Percentiles rank a stretch among this genome's conserved stretches.
Evolutionary conservation across 2,797 vertebrate species (phyloP).

Genomic region (Schizothorax lantsangensis): DNA sequence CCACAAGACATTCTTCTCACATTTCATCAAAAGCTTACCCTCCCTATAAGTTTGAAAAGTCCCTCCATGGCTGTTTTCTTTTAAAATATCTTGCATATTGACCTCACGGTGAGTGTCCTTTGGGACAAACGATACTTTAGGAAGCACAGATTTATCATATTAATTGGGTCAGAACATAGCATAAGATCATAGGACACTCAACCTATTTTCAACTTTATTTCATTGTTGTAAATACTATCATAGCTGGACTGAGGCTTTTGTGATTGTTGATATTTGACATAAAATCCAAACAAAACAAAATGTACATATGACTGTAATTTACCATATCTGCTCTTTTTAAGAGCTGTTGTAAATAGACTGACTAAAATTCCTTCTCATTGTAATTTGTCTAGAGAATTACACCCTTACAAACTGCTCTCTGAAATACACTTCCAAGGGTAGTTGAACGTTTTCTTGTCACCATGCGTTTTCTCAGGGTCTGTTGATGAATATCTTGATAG

Average conservation of each 20-base stretch:
- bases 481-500: not conserved
- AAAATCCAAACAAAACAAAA: not conserved
- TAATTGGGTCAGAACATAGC: not conserved
- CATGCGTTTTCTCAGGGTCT: not conserved
- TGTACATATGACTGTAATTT: not conserved
- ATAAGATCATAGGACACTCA: not conserved
- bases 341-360: not conserved
- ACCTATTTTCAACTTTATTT: not conserved
- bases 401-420: not conserved
- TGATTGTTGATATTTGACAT: not conserved
- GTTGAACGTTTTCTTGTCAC: not conserved
- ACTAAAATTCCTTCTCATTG: not conserved
- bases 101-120: not conserved
- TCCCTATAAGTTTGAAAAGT: slow-evolving; percentile 16
- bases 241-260: not conserved
- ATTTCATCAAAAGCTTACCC: slow-evolving; percentile 32
- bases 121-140: not conserved
- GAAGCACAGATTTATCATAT: not conserved
- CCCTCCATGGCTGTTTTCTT: slow-evolving; percentile 5
- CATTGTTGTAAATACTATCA: not conserved
- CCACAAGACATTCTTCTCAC: slow-evolving; percentile 38
- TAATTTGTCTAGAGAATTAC: not conserved
- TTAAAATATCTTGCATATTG: slow-evolving; percentile 19
- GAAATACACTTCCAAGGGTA: not conserved
- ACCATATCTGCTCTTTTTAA: not conserved